Evolutionary conservation across 1,140 invertebrate species (phyloP).

Genomic region (Anagrus nilaparvatae): DNA sequence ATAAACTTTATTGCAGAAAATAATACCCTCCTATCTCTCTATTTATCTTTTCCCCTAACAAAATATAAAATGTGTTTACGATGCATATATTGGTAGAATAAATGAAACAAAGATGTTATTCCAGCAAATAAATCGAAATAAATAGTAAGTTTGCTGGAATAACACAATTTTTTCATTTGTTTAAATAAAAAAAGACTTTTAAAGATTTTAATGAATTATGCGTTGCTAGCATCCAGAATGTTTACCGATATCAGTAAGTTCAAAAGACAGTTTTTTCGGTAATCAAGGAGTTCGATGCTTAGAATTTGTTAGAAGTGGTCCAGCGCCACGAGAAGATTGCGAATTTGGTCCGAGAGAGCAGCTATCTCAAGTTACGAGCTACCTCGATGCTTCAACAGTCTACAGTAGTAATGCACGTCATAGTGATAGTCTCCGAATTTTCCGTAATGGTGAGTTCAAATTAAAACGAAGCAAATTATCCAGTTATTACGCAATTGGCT

Average conservation of each 20-base stretch:
- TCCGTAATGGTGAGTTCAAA: conserved; percentile 50
- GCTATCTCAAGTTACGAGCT: conserved; percentile 76
- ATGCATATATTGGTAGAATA: too few species aligned
- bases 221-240: conserved; percentile 65
- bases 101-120: background rate
- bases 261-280: conserved; percentile 61
- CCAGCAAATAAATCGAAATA: background rate
- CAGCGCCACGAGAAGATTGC: conserved; percentile 59
- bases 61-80: too few species aligned
- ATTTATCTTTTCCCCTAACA: too few species aligned
- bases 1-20: background rate
- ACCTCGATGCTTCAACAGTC: conserved; percentile 81
- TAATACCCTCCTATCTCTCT: too few species aligned
- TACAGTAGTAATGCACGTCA: conserved; percentile 79
- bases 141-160: background rate
- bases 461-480: too few species aligned
- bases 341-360: conserved; percentile 63
- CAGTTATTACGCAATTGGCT: too few species aligned
- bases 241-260: conserved; percentile 64
- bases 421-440: conserved; percentile 60
- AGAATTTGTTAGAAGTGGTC: conserved; percentile 62
- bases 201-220: background rate
- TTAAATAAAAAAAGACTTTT: conserved; percentile 1
- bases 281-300: conserved; percentile 59
- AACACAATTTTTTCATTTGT: background rate